A percentile compares a stretch with the other conserved stretches of the same genome.
Evolutionary conservation across 2,888 invertebrate species (phyloP).

Genomic region (Hyposoter dolosus): DNA sequence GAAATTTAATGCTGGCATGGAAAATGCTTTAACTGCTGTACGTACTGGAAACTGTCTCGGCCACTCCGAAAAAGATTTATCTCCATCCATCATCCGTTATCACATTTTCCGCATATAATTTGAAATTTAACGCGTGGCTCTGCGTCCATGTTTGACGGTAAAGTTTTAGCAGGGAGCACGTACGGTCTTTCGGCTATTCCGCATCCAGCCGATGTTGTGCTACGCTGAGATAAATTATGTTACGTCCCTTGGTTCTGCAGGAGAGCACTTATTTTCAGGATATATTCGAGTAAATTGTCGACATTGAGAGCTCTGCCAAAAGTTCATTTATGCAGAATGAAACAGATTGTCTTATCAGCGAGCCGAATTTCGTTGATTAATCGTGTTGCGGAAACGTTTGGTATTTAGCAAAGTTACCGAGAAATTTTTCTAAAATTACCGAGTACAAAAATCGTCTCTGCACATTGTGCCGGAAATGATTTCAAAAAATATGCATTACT

Average conservation of each 20-base stretch:
- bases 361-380: neutral
- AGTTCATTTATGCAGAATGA: neutral
- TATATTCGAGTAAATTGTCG: conserved; percentile 9
- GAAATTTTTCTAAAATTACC: neutral
- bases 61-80: conserved; percentile 1
- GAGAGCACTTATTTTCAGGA: neutral
- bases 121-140: neutral
- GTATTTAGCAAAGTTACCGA: neutral
- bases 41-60: neutral
- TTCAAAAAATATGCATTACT: neutral
- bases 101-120: conserved; percentile 15
- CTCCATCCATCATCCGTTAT: conserved; percentile 21
- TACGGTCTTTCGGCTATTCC: conserved; percentile 1
- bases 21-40: neutral
- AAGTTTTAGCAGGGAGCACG: conserved; percentile 11
- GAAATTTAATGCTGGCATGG: neutral
- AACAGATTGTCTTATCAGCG: neutral
- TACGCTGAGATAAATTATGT: conserved; percentile 17
- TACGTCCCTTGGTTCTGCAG: neutral
- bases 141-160: neutral
- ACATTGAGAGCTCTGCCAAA: neutral
- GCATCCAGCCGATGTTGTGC: conserved; percentile 3
- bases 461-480: neutral
- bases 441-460: neutral
- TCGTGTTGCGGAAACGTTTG: neutral